Percentiles rank a stretch among this genome's conserved stretches.
Conservation (phyloP, 2,113 vertebrate genomes). For the Apistogramma diplotaenia region DNA sequence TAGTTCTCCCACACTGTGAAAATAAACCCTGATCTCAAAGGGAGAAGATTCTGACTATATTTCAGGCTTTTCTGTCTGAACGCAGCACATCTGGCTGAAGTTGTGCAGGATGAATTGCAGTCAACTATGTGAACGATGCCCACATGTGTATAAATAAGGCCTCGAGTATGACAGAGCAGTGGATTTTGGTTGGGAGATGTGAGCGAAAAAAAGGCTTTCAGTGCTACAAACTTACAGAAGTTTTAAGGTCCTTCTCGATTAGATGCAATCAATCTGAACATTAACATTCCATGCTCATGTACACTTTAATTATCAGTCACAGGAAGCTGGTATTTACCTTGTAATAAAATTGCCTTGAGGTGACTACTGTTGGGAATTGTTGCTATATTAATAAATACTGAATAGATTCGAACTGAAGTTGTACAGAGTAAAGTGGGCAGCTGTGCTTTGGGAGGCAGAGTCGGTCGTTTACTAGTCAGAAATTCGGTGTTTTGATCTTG, state of each 20-base stretch:
- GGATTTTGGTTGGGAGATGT: not conserved
- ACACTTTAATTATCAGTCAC: not conserved
- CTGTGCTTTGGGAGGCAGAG: not conserved
- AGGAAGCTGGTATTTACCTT: not conserved
- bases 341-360: not conserved
- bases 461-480: not conserved
- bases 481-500: not conserved
- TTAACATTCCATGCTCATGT: not conserved
- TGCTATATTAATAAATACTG: not conserved
- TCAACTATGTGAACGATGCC: slow-evolving; percentile 1
- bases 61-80: not conserved
- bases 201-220: not conserved
- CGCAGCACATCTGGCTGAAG: slow-evolving; percentile 17
- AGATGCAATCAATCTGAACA: not conserved
- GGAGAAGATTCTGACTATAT: not conserved
- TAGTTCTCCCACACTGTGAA: not conserved
- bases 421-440: not conserved
- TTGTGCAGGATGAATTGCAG: not conserved
- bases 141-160: not conserved
- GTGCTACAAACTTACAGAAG: not conserved
- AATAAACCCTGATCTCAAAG: not conserved
- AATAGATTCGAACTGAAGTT: not conserved
- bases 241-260: not conserved
- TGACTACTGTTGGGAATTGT: not conserved
- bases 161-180: not conserved